Evolutionary conservation across 2,113 vertebrate genomes (phyloP).

Genomic region (Pseudorhombus dupliciocellatus): DNA sequence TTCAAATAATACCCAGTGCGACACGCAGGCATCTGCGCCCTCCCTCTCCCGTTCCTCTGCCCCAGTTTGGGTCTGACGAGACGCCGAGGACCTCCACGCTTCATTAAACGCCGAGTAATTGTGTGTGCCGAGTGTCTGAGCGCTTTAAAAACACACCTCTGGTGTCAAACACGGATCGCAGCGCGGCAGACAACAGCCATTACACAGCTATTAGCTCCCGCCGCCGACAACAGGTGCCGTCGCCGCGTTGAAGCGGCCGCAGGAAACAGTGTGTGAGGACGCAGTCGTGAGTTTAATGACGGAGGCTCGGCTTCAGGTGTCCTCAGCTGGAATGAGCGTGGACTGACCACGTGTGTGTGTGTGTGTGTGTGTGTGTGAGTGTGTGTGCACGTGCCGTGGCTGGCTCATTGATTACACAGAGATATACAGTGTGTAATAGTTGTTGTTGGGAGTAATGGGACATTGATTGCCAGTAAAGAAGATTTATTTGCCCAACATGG

Average conservation of each 20-base stretch:
- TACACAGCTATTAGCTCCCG: slow-evolving; percentile 59
- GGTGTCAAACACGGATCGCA: slow-evolving; percentile 31
- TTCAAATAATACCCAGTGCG: slow-evolving; percentile 6
- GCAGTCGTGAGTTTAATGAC: not conserved
- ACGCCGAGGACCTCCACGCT: slow-evolving; percentile 52
- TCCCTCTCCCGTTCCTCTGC: slow-evolving; percentile 26
- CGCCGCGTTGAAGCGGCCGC: slow-evolving; percentile 36
- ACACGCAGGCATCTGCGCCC: slow-evolving; percentile 10
- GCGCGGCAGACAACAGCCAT: slow-evolving; percentile 57
- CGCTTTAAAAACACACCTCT: slow-evolving; percentile 64
- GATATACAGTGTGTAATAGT: slow-evolving; percentile 48
- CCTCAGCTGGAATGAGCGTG: too few relatives aligned
- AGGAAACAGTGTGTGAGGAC: not conserved
- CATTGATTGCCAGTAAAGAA: slow-evolving; percentile 77
- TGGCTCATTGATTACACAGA: slow-evolving; percentile 70
- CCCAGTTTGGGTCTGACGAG: slow-evolving; percentile 49
- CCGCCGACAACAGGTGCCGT: slow-evolving; percentile 34
- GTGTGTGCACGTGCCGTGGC: slow-evolving; percentile 30
- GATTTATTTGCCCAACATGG: slow-evolving; percentile 70
- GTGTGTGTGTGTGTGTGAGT: slow-evolving; percentile 3
- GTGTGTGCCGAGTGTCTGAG: slow-evolving; percentile 52
- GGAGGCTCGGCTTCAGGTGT: not conserved
- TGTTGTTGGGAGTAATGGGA: slow-evolving; percentile 63
- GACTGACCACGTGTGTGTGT: too few relatives aligned
- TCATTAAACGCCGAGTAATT: slow-evolving; percentile 66